phyloP scores from a whole-genome alignment of 2,888 invertebrate species.

The Limenitis camilla region DNA sequence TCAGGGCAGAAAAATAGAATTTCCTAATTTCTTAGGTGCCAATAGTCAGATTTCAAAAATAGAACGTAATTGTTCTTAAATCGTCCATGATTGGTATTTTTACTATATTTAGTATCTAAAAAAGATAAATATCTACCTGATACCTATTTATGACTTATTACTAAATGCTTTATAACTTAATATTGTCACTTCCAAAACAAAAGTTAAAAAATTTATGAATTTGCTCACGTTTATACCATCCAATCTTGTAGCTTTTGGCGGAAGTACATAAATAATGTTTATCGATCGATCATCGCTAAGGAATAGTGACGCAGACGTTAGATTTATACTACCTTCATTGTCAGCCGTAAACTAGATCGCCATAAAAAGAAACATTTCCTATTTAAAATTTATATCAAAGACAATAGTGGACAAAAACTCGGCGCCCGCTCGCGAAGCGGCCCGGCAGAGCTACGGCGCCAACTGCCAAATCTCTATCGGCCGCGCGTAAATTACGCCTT shows the following conservation, averaged over 20 bases:
- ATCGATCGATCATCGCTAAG: constrained; percentile 71
- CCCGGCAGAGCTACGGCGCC: constrained; percentile 60
- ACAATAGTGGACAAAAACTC: constrained; percentile 73
- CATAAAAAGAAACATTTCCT: constrained; percentile 74
- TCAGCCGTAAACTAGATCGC: constrained; percentile 74
- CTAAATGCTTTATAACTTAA: not conserved
- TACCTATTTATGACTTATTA: too few relatives aligned
- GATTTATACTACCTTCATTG: constrained; percentile 72
- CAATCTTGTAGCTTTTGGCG: constrained; percentile 35
- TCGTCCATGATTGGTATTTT: too few relatives aligned
- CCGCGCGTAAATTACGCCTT: constrained; percentile 74
- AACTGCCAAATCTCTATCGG: constrained; percentile 74
- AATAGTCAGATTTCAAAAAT: too few relatives aligned
- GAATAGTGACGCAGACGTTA: constrained; percentile 62
- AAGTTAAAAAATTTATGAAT: constrained; percentile 42
- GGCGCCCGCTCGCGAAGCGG: constrained; percentile 65
- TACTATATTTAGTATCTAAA: too few relatives aligned
- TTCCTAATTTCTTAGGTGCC: too few relatives aligned
- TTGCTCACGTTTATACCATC: constrained; percentile 37
- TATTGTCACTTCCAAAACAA: constrained; percentile 4
- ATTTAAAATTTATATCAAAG: constrained; percentile 75
- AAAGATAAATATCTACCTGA: too few relatives aligned
- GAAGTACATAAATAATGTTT: constrained; percentile 74
- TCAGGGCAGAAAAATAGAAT: too few relatives aligned
- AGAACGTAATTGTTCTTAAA: too few relatives aligned